These are phyloP conservation scores for Tychaedon coryphoeus DNA, from an alignment of 2,113 vertebrate genomes.

Conservation along the genomic window DNA sequence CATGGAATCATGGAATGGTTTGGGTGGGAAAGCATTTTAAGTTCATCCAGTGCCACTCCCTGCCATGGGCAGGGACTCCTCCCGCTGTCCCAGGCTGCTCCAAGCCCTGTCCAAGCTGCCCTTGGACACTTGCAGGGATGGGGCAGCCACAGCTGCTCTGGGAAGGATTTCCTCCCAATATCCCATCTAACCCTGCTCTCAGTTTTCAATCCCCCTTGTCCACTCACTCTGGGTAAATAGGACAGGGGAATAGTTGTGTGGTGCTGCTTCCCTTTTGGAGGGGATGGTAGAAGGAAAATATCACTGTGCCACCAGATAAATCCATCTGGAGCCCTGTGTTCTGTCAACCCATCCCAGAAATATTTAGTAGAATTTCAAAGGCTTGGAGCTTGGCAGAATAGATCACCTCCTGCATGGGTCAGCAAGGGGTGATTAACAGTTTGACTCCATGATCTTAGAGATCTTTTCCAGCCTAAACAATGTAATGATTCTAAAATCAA, in stretches of 20 bases:
- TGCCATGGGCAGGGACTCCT: not conserved
- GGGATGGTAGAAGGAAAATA: too few relatives aligned
- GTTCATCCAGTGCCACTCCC: not conserved
- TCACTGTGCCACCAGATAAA: not conserved
- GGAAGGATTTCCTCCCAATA: not conserved
- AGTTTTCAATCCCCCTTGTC: not conserved
- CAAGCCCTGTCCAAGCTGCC: fast-evolving
- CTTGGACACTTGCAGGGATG: not conserved
- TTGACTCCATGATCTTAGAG: not conserved
- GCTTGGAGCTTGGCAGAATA: not conserved
- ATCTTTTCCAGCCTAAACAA: not conserved
- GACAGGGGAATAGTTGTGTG: not conserved
- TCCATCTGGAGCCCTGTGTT: not conserved
- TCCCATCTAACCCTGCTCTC: not conserved
- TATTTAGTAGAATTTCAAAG: not conserved
- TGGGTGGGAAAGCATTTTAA: not conserved
- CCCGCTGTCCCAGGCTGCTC: not conserved
- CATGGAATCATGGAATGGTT: not conserved
- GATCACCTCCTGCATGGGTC: not conserved
- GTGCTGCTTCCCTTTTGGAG: not conserved
- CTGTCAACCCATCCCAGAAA: not conserved
- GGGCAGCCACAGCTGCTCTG: not conserved
- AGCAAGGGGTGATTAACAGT: not conserved
- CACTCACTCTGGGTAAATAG: not conserved
- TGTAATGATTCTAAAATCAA: not conserved